Evolutionary conservation across 2,113 vertebrate species (phyloP).

Genomic region (Sceloporus tristichus): DNA sequence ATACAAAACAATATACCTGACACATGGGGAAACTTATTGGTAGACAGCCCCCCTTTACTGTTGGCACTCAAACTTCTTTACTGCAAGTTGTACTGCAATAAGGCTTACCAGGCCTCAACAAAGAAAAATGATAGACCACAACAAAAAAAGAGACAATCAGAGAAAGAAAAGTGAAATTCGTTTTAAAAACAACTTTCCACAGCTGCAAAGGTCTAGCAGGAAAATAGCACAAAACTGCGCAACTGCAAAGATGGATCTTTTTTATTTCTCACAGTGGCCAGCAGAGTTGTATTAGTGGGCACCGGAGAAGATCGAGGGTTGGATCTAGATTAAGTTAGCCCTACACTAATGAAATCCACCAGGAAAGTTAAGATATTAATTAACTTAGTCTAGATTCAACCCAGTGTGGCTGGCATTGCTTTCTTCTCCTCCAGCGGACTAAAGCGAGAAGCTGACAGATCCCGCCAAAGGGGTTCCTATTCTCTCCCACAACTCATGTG

Average conservation of each 20-base stretch:
- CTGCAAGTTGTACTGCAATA: not conserved
- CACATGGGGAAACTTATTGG: not conserved
- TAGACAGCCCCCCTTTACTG: not conserved
- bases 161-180: not conserved
- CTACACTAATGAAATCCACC: not conserved
- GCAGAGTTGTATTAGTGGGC: not conserved
- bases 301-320: not conserved
- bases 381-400: not conserved
- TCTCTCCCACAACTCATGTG: not conserved
- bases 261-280: not conserved
- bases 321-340: not conserved
- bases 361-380: not conserved
- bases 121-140: not conserved
- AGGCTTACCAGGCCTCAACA: not conserved
- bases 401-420: not conserved
- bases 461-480: not conserved
- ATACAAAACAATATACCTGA: not conserved
- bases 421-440: not conserved
- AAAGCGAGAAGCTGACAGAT: too few relatives aligned
- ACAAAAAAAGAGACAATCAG: not conserved
- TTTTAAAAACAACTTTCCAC: not conserved
- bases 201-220: not conserved
- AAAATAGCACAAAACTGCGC: not conserved
- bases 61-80: not conserved
- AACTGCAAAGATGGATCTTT: not conserved